A percentile compares a stretch with the other conserved stretches of the same genome.
phyloP scores from a whole-genome alignment of 2,888 invertebrate species.

The Netelia melanura region DNA sequence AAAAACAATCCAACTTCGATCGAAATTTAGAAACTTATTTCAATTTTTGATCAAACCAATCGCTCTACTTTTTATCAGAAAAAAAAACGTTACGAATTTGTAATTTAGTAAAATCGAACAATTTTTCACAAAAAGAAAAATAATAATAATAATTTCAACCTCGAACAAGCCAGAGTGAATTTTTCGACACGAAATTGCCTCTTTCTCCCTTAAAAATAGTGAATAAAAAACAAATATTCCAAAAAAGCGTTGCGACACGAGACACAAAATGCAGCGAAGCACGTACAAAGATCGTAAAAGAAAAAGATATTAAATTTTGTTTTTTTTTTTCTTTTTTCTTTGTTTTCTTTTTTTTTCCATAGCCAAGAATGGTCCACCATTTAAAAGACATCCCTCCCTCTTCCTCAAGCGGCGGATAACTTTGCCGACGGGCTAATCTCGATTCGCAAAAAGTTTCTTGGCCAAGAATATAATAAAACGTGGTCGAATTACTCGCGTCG shows the following conservation, averaged over 20 bases:
- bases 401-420: neutral
- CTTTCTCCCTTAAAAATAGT: no score
- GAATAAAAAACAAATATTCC: neutral
- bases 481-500: neutral
- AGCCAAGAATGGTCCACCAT: neutral
- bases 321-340: no score
- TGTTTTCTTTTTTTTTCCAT: neutral
- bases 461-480: neutral
- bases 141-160: no score
- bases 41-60: no score
- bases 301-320: slow-evolving; percentile 4
- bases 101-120: no score
- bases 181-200: no score
- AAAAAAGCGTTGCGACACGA: neutral
- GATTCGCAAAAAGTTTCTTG: slow-evolving; percentile 8
- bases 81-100: no score
- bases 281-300: slow-evolving; percentile 1
- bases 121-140: no score
- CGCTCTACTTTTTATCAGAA: no score
- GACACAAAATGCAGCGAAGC: neutral
- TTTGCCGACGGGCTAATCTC: slow-evolving; percentile 19
- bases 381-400: neutral
- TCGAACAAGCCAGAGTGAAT: no score
- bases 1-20: no score
- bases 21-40: no score